Evolutionary conservation across 2,888 invertebrate genomes (phyloP).

Genomic region (Cantharis lateralis): DNA sequence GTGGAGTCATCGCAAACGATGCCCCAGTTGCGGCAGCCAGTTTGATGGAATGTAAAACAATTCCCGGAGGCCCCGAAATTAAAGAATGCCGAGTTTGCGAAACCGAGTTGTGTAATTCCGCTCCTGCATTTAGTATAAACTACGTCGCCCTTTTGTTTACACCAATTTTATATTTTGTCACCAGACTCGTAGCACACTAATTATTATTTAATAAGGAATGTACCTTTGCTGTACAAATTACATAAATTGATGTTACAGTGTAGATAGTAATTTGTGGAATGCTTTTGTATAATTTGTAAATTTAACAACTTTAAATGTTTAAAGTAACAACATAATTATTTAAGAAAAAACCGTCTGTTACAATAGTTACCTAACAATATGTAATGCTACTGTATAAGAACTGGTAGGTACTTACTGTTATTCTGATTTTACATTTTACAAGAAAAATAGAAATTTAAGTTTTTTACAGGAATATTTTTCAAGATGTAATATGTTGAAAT

Average conservation of each 20-base stretch:
- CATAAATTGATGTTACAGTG: not conserved
- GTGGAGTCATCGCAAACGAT: not conserved
- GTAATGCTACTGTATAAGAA: not conserved
- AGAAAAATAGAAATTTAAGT: not conserved
- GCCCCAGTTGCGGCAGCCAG: not conserved
- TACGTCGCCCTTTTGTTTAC: not conserved
- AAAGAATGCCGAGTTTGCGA: conserved; percentile 2
- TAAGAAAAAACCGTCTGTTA: not conserved
- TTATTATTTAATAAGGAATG: not conserved
- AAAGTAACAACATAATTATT: not conserved
- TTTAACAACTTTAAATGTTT: conserved; percentile 2
- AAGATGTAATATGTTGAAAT: not conserved
- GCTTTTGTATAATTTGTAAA: conserved; percentile 11
- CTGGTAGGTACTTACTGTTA: not conserved
- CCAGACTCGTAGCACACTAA: conserved; percentile 1
- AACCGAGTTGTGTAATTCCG: conserved; percentile 2
- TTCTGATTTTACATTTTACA: not conserved
- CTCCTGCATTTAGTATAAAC: not conserved
- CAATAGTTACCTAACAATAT: not conserved
- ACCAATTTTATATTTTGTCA: not conserved
- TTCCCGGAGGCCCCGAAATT: not conserved
- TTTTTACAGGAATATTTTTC: not conserved
- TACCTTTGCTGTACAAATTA: not conserved
- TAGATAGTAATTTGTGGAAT: conserved; percentile 12
- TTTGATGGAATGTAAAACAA: not conserved